phyloP scores from a whole-genome alignment of 2,797 vertebrate species.

The Sebastes nivosus region DNA sequence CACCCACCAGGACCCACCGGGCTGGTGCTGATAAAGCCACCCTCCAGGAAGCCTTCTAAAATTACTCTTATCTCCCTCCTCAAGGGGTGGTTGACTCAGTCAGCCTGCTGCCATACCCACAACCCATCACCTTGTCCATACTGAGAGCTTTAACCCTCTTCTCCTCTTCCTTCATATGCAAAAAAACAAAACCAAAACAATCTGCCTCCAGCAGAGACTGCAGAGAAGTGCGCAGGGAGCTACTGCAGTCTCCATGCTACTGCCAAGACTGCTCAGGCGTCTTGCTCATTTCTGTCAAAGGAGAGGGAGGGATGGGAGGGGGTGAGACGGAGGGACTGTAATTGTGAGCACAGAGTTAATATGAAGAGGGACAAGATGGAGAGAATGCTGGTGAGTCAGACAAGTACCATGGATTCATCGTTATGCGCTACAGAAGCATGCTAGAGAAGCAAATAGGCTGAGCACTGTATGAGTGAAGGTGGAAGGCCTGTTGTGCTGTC shows the following conservation, averaged over 20 bases:
- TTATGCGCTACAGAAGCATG: constrained; percentile 61
- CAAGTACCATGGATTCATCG: constrained; percentile 38
- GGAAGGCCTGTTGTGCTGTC: not conserved
- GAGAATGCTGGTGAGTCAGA: constrained; percentile 64
- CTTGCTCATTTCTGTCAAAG: constrained; percentile 42
- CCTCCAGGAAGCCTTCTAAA: constrained; percentile 33
- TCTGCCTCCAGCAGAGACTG: constrained; percentile 52
- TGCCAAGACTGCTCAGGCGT: constrained; percentile 42
- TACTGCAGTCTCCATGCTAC: constrained; percentile 57
- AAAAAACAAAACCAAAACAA: constrained; percentile 8
- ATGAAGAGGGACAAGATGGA: constrained; percentile 58
- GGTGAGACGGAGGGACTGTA: constrained; percentile 6
- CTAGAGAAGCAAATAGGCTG: constrained; percentile 54
- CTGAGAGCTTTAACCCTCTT: not conserved
- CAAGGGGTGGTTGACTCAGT: not conserved
- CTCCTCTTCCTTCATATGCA: constrained; percentile 9
- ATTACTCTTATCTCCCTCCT: constrained; percentile 11
- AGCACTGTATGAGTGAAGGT: constrained; percentile 66
- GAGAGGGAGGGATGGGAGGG: not conserved
- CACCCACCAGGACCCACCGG: constrained; percentile 26
- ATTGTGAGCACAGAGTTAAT: constrained; percentile 52
- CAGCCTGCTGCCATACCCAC: not conserved
- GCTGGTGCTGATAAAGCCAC: constrained; percentile 47
- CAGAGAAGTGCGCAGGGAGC: constrained; percentile 34
- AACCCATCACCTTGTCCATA: not conserved